Conservation (phyloP, 2,797 vertebrate genomes). For the Crenichthys baileyi region DNA sequence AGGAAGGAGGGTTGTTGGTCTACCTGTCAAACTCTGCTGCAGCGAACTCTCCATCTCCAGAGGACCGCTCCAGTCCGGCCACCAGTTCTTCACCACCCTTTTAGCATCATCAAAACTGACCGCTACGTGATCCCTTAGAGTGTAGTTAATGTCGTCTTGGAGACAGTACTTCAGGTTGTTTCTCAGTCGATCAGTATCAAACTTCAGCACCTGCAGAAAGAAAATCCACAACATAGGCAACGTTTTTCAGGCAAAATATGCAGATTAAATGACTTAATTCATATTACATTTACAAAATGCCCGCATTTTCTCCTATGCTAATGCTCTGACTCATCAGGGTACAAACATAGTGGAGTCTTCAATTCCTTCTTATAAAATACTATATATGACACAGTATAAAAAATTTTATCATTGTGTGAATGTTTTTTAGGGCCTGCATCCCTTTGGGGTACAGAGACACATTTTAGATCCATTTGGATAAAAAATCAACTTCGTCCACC, state of each 20-base stretch:
- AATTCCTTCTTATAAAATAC: not conserved
- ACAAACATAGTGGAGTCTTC: not conserved
- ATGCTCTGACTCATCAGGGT: not conserved
- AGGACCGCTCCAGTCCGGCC: not conserved
- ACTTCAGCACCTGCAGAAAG: not conserved
- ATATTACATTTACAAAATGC: not conserved
- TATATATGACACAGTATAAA: no score
- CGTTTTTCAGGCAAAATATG: not conserved
- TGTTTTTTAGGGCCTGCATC: not conserved
- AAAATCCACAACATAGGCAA: not conserved
- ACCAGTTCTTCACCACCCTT: not conserved
- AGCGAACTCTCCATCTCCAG: not conserved
- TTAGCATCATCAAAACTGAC: not conserved
- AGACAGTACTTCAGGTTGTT: not conserved
- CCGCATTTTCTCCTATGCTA: not conserved
- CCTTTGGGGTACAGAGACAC: not conserved
- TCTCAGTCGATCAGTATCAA: not conserved
- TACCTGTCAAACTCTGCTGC: not conserved
- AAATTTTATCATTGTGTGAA: not conserved
- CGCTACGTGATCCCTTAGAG: not conserved
- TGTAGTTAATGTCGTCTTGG: not conserved
- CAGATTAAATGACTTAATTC: not conserved
- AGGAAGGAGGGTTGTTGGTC: not conserved
- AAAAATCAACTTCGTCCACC: not conserved
- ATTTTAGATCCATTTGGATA: not conserved